phyloP scores from a whole-genome alignment of 1,140 invertebrate genomes.

The Pararge aegeria region DNA sequence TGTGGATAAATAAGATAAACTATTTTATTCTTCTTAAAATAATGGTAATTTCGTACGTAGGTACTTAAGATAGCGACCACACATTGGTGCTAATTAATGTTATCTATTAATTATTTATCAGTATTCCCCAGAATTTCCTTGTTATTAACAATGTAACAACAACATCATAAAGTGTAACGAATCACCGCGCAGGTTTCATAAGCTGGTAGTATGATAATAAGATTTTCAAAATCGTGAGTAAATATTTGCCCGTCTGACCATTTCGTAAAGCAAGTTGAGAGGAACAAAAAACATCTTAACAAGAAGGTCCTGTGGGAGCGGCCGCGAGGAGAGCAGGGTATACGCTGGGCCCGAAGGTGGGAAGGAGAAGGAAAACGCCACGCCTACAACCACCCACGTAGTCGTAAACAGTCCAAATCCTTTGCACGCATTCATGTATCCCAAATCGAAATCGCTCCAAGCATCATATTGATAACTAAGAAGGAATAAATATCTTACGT shows the following conservation, averaged over 20 bases:
- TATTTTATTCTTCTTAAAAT: too few relatives aligned
- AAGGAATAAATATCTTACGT: constrained; percentile 40
- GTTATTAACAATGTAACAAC: background rate
- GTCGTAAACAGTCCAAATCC: constrained; percentile 76
- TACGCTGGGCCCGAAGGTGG: constrained; percentile 25
- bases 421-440: constrained; percentile 77
- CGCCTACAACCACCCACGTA: constrained; percentile 77
- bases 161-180: background rate
- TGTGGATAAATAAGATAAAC: too few relatives aligned
- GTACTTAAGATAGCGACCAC: too few relatives aligned
- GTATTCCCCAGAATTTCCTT: background rate
- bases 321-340: constrained; percentile 46
- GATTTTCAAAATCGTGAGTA: constrained; percentile 76
- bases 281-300: constrained; percentile 74
- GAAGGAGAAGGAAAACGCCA: constrained; percentile 53
- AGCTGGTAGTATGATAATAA: constrained; percentile 63
- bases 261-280: constrained; percentile 66
- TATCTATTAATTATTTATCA: background rate
- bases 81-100: too few relatives aligned
- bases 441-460: constrained; percentile 75
- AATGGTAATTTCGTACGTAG: too few relatives aligned
- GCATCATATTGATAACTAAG: constrained; percentile 40
- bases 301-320: constrained; percentile 75
- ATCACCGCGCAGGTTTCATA: constrained; percentile 17
- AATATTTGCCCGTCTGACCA: constrained; percentile 76